Percentiles rank a stretch among this genome's conserved stretches.
These are phyloP conservation scores for Agraylea sexmaculata DNA, from an alignment of 1,140 invertebrate genomes.

Conservation along the genomic window DNA sequence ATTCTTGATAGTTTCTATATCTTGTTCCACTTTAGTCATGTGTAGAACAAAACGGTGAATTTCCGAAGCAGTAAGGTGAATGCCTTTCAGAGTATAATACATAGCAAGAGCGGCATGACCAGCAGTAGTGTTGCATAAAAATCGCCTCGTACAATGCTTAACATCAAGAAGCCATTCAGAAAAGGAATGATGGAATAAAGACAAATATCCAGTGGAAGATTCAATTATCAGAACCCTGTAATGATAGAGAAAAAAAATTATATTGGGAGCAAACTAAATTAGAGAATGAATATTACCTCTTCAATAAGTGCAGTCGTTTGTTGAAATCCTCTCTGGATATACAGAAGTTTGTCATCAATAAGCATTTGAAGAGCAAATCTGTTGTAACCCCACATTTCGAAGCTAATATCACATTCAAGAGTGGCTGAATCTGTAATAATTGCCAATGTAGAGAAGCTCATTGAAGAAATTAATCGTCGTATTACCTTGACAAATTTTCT, in stretches of 20 bases:
- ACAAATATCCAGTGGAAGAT: conserved; percentile 47
- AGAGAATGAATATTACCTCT: conserved; percentile 47
- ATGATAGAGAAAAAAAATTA: conserved; percentile 24
- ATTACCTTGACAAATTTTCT: conserved; percentile 77
- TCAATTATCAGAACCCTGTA: conserved; percentile 43
- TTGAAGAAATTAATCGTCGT: too few relatives aligned
- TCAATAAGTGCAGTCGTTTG: conserved; percentile 64
- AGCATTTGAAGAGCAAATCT: conserved; percentile 66
- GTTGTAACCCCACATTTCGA: conserved; percentile 73
- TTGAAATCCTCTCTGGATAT: conserved; percentile 78
- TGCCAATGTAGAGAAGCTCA: too few relatives aligned
- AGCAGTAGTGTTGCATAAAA: conserved; percentile 73
- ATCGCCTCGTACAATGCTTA: conserved; percentile 92
- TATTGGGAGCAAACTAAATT: conserved; percentile 3
- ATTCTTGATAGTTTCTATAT: conserved; percentile 14
- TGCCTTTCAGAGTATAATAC: conserved; percentile 55
- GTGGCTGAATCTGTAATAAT: conserved; percentile 42
- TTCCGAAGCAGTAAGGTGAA: conserved; percentile 34
- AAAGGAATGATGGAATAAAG: conserved; percentile 84
- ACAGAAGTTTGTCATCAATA: conserved; percentile 67
- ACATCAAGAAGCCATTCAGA: conserved; percentile 90
- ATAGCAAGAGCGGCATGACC: conserved; percentile 84
- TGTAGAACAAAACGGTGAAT: conserved; percentile 46
- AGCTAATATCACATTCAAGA: conserved; percentile 80
- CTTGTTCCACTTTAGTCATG: conserved; percentile 42